These are phyloP conservation scores for Hydractinia symbiolongicarpus DNA, from an alignment of 30 jellyfish, hydroid and myxozoan species.

Conservation along the genomic window DNA sequence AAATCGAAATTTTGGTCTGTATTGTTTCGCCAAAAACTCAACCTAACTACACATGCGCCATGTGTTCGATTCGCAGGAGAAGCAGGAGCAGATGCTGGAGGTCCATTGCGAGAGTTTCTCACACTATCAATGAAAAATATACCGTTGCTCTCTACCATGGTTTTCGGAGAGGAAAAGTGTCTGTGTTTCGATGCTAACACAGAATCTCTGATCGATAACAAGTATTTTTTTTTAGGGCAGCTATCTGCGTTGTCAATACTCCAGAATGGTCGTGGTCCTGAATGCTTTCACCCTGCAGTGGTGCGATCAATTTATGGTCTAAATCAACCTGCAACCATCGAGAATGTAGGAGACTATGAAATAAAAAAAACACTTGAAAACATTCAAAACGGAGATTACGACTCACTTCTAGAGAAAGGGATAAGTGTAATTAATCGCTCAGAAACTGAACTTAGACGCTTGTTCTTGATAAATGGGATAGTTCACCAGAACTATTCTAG, in stretches of 20 bases:
- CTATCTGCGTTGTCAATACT: slow-evolving; percentile 20
- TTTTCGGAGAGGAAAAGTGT: neutral
- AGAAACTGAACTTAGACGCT: neutral
- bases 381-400: neutral
- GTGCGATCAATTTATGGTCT: neutral
- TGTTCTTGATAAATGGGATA: neutral
- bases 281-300: slow-evolving; percentile 16
- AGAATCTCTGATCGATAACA: slow-evolving; percentile 10
- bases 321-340: slow-evolving; percentile 1
- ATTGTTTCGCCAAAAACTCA: neutral
- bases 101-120: slow-evolving; percentile 17
- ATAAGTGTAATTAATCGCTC: neutral
- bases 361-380: neutral
- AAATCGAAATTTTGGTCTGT: neutral
- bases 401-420: neutral
- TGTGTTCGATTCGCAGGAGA: slow-evolving; percentile 27
- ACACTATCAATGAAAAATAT: slow-evolving; percentile 24
- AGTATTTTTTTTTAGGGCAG: slow-evolving; percentile 16
- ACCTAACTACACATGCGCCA: neutral
- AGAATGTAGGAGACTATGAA: neutral
- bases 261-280: slow-evolving; percentile 33
- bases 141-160: neutral
- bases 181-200: slow-evolving; percentile 14
- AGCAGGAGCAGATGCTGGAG: slow-evolving; percentile 31
- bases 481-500: neutral